A percentile compares a stretch with the other conserved stretches of the same genome.
phyloP scores from a whole-genome alignment of 1,140 invertebrate species.

The Melitaea cinxia region DNA sequence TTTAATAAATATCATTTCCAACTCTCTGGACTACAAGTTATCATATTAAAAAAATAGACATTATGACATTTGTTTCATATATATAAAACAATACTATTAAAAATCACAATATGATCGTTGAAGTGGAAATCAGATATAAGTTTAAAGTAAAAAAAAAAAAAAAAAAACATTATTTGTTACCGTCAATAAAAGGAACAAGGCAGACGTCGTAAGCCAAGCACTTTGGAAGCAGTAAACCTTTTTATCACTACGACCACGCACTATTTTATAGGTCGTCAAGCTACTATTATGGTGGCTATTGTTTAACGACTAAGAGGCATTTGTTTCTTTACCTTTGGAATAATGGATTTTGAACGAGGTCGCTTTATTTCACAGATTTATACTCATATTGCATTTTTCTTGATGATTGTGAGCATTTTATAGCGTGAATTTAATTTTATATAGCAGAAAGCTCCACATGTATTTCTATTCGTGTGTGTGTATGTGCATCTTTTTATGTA shows the following conservation, averaged over 20 bases:
- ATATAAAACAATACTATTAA: no score
- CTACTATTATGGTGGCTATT: neutral
- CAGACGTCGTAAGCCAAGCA: conserved; percentile 11
- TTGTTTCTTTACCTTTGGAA: conserved; percentile 14
- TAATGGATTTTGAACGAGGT: conserved; percentile 2
- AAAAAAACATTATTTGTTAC: neutral
- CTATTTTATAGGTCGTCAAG: conserved; percentile 12
- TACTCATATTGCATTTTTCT: neutral
- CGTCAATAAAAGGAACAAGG: conserved; percentile 6
- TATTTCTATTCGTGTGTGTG: no score
- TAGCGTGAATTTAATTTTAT: neutral
- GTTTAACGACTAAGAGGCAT: conserved; percentile 9
- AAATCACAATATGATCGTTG: no score
- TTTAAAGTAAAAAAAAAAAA: no score
- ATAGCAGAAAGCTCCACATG: no score
- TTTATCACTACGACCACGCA: conserved; percentile 13
- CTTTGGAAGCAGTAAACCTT: conserved; percentile 17
- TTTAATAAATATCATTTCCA: no score
- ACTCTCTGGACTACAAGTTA: no score
- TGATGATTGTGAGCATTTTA: neutral
- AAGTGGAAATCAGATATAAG: no score
- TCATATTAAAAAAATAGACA: no score
- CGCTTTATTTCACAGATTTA: conserved; percentile 1
- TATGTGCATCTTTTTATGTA: no score
- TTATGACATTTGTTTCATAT: no score